These are phyloP conservation scores for Eupithecia insigniata DNA, from an alignment of 2,888 invertebrate genomes.

Conservation along the genomic window DNA sequence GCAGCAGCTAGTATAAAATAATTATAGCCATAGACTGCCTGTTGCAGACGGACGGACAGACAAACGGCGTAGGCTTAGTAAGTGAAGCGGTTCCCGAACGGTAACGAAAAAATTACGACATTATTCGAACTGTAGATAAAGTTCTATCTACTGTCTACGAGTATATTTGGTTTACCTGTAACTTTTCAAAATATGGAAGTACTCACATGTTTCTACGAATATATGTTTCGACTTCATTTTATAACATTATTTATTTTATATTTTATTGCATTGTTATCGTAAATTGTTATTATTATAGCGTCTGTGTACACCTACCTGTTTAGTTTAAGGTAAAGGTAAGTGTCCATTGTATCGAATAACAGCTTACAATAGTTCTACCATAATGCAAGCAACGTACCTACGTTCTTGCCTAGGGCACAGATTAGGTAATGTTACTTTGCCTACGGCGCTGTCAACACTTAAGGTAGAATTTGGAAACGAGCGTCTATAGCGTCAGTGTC, in stretches of 20 bases:
- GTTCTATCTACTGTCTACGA: too few relatives aligned
- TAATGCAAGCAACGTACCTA: neutral
- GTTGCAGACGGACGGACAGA: neutral
- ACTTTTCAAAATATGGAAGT: neutral
- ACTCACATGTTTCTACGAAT: slow-evolving; percentile 34
- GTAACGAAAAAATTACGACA: neutral
- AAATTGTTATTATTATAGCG: neutral
- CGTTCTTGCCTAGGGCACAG: too few relatives aligned
- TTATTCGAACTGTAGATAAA: neutral
- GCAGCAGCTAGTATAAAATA: too few relatives aligned
- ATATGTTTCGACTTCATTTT: slow-evolving; percentile 37
- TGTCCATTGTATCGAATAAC: neutral
- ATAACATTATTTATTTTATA: neutral
- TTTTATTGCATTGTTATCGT: neutral
- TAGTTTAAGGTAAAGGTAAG: neutral
- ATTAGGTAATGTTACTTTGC: too few relatives aligned
- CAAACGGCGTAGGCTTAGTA: neutral
- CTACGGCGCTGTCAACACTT: too few relatives aligned
- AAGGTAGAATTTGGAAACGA: too few relatives aligned
- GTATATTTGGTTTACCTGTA: neutral
- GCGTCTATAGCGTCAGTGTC: too few relatives aligned
- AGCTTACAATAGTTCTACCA: neutral
- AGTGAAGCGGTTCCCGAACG: neutral
- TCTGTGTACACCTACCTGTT: neutral
- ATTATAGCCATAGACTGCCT: neutral